Evolutionary conservation across 1,140 invertebrate genomes (phyloP).

Genomic region (Popillia japonica): DNA sequence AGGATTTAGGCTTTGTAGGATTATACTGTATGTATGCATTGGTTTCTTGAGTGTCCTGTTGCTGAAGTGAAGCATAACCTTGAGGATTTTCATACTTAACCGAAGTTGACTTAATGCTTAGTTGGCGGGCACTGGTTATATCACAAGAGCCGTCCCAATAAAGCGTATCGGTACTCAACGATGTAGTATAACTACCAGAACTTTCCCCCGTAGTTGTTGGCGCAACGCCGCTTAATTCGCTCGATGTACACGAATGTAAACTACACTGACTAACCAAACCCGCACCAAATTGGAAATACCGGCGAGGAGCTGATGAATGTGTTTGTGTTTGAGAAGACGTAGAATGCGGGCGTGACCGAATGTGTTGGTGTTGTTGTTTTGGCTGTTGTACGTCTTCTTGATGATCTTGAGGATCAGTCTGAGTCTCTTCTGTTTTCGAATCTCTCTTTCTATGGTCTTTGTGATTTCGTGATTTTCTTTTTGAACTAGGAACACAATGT

Average conservation of each 20-base stretch:
- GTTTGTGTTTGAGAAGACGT: conserved; percentile 57
- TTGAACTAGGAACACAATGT: conserved; percentile 79
- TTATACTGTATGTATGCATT: conserved; percentile 66
- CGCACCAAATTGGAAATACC: conserved; percentile 67
- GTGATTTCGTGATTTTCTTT: conserved; percentile 69
- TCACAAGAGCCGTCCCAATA: conserved; percentile 77
- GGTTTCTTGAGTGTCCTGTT: conserved; percentile 59
- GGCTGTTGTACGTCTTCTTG: conserved; percentile 48
- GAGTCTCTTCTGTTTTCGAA: conserved; percentile 65
- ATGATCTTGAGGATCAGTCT: conserved; percentile 56
- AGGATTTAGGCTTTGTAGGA: conserved; percentile 81
- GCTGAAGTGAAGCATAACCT: conserved; percentile 50
- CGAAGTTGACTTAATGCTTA: conserved; percentile 58
- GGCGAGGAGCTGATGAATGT: conserved; percentile 47
- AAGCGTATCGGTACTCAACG: conserved; percentile 82
- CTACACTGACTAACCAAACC: conserved; percentile 78
- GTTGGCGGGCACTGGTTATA: conserved; percentile 55
- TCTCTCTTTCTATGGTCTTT: conserved; percentile 69
- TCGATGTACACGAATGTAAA: conserved; percentile 81
- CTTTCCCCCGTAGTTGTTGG: conserved; percentile 71
- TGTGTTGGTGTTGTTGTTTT: conserved; percentile 48
- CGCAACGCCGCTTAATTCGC: conserved; percentile 68
- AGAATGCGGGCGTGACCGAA: conserved; percentile 60
- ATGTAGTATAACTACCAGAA: conserved; percentile 80
- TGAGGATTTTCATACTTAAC: conserved; percentile 56